These are phyloP conservation scores for Pipistrellus pipistrellus DNA, from an alignment of 2,797 vertebrate species.

Conservation along the genomic window DNA sequence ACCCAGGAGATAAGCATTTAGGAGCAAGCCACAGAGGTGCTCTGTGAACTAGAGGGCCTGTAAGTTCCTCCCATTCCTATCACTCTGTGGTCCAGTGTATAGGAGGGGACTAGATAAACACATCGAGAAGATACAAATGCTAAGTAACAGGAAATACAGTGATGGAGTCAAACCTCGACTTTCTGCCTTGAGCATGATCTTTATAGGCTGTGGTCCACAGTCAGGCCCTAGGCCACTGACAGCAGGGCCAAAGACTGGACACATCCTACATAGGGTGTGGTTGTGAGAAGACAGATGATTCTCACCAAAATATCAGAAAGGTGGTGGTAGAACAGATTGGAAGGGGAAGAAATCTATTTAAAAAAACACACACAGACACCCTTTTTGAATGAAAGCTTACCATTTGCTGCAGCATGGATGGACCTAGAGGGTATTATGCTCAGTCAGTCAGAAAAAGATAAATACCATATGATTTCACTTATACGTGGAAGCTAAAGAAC, in stretches of 20 bases:
- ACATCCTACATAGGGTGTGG: rapidly evolving
- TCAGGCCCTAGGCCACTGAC: not conserved
- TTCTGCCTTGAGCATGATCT: not conserved
- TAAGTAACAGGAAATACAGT: not conserved
- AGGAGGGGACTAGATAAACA: not conserved
- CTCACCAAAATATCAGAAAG: not conserved
- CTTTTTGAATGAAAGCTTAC: not conserved
- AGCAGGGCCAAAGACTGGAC: not conserved
- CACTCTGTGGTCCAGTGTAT: not conserved
- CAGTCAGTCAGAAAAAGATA: not conserved
- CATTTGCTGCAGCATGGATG: not conserved
- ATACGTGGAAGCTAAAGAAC: not conserved
- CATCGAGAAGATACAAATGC: not conserved
- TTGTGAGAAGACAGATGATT: not conserved
- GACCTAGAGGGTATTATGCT: not conserved
- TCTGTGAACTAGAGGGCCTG: not conserved
- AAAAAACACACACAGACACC: not conserved
- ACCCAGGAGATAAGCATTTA: not conserved
- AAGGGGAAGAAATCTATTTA: not conserved
- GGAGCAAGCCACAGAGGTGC: not conserved
- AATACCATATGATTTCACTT: not conserved
- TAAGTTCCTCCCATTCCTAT: not conserved
- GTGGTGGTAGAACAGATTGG: not conserved
- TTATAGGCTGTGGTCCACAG: not conserved
- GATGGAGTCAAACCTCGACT: not conserved